Percentiles rank a stretch among this genome's conserved stretches.
phyloP scores from a whole-genome alignment of 1,140 invertebrate genomes.

The Halotydeus destructor region DNA sequence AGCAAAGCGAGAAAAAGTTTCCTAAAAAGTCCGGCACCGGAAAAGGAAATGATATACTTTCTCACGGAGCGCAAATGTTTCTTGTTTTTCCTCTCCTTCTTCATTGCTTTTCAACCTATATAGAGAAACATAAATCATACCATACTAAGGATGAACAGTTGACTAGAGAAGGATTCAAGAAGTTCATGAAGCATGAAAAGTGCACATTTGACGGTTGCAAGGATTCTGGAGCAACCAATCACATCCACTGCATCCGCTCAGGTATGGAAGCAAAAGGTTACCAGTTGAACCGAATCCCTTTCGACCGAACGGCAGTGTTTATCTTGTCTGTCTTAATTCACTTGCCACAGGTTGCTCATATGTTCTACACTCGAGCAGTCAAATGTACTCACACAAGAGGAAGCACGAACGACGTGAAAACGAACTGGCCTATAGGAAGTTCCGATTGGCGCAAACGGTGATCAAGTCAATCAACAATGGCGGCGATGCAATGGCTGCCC shows the following conservation, averaged over 20 bases:
- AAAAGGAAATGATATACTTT: constrained; percentile 3
- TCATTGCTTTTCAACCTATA: not conserved
- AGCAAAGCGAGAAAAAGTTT: too few species aligned
- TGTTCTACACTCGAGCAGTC: constrained; percentile 82
- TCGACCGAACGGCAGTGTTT: not conserved
- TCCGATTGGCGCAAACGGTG: constrained; percentile 38
- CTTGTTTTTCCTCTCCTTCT: not conserved
- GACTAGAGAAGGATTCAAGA: constrained; percentile 87
- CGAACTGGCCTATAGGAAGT: constrained; percentile 57
- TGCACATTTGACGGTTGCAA: constrained; percentile 75
- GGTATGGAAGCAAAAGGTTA: constrained; percentile 24
- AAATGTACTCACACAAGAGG: constrained; percentile 89
- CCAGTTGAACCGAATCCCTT: not conserved
- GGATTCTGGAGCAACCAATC: constrained; percentile 84
- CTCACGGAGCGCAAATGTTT: not conserved
- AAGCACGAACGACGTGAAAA: constrained; percentile 85
- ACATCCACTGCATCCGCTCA: constrained; percentile 89
- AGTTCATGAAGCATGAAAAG: constrained; percentile 90
- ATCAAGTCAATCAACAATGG: constrained; percentile 19
- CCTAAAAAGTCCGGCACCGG: too few species aligned
- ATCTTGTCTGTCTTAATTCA: too few species aligned
- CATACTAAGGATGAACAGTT: constrained; percentile 93
- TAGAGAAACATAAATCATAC: constrained; percentile 97
- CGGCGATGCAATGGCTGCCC: not conserved
- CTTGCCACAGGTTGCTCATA: constrained; percentile 77